phyloP scores from a whole-genome alignment of 1,140 invertebrate genomes.

The Eupristina koningsbergeri region DNA sequence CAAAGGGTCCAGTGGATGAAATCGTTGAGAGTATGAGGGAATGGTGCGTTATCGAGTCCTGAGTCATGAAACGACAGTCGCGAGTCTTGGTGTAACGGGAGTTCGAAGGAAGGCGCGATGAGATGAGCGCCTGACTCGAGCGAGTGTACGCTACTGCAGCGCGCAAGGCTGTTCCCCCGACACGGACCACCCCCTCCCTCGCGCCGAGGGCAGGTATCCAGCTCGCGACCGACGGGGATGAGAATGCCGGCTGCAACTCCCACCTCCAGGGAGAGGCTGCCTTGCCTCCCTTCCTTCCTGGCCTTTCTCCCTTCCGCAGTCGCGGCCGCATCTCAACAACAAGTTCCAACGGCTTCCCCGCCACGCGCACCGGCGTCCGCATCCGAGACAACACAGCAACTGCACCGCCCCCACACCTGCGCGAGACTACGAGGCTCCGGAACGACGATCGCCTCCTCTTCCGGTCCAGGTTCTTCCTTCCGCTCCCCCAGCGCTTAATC shows the following conservation, averaged over 20 bases:
- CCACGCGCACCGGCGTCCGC: constrained; percentile 63
- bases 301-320: no score
- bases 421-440: neutral
- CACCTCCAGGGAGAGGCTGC: no score
- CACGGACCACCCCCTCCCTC: constrained; percentile 13
- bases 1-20: no score
- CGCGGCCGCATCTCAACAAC: constrained; percentile 69
- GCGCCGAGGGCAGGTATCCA: constrained; percentile 46
- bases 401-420: constrained; percentile 49
- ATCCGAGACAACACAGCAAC: constrained; percentile 68
- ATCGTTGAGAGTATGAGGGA: no score
- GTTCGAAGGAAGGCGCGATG: neutral
- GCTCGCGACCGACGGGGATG: neutral
- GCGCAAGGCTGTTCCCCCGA: constrained; percentile 9
- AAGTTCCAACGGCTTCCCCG: constrained; percentile 58
- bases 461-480: neutral
- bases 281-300: constrained; percentile 53
- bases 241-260: neutral
- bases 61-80: no score
- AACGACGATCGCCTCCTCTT: neutral
- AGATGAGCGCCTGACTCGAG: constrained; percentile 53
- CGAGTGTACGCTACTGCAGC: constrained; percentile 32
- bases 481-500: no score
- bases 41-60: no score
- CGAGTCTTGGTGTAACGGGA: no score